Conservation (phyloP, 2,113 vertebrate species). For the Sebastes schlegelii region DNA sequence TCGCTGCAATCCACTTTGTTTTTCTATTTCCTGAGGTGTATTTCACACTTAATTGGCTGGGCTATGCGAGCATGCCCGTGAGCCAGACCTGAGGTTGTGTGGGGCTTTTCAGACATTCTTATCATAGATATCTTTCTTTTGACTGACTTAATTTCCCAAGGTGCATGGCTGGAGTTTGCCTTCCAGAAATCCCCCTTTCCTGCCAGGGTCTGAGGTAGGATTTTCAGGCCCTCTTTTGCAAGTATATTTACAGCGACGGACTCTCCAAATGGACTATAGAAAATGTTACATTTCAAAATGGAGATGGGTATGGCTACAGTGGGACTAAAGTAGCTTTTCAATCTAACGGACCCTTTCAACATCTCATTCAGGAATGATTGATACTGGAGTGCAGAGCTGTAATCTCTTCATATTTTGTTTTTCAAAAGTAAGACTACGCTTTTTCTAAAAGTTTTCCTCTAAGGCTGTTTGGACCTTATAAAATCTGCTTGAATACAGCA, state of each 20-base stretch:
- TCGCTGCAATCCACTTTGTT: constrained; percentile 34
- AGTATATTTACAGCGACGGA: constrained; percentile 51
- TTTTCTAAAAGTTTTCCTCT: background rate
- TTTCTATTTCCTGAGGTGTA: constrained; percentile 50
- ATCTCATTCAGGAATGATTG: constrained; percentile 33
- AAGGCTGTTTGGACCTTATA: background rate
- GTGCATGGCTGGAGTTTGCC: constrained; percentile 59
- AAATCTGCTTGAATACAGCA: constrained; percentile 5
- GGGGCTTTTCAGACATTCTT: constrained; percentile 51
- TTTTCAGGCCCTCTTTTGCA: constrained; percentile 50
- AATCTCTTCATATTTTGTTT: background rate
- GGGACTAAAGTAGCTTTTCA: constrained; percentile 28
- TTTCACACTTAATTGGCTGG: constrained; percentile 75
- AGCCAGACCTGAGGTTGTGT: constrained; percentile 57
- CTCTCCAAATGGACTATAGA: constrained; percentile 39
- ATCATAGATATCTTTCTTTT: constrained; percentile 70
- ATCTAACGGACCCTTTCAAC: constrained; percentile 38
- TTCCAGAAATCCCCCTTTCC: constrained; percentile 66
- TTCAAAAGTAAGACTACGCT: background rate
- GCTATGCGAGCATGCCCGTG: constrained; percentile 46
- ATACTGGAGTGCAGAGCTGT: constrained; percentile 2
- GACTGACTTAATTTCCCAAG: constrained; percentile 79
- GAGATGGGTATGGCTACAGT: constrained; percentile 24
- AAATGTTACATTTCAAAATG: constrained; percentile 46
- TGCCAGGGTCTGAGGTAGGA: constrained; percentile 32